Evolutionary conservation across 2,888 invertebrate genomes (phyloP).

Genomic region (Xestia sexstrigata): DNA sequence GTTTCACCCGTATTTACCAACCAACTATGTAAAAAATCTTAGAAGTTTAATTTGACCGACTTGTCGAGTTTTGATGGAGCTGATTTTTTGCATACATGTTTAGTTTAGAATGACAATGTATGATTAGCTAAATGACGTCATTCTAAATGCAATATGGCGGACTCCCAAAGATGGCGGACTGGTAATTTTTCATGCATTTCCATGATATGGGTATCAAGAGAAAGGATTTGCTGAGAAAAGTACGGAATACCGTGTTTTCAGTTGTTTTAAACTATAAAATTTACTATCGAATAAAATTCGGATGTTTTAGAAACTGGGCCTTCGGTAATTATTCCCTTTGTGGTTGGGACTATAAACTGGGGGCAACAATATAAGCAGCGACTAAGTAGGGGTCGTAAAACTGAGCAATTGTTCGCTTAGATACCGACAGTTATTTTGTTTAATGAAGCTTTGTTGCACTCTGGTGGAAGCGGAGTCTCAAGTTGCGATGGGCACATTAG

Average conservation of each 20-base stretch:
- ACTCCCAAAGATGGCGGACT: background rate
- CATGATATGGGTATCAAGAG: background rate
- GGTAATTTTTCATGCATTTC: too few species aligned
- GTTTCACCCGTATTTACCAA: too few species aligned
- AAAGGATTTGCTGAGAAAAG: background rate
- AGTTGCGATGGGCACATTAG: background rate
- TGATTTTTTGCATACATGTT: too few species aligned
- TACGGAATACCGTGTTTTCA: background rate
- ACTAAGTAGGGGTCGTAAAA: slow-evolving; percentile 68
- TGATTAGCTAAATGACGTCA: too few species aligned
- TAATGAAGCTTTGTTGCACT: slow-evolving; percentile 51
- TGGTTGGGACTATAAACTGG: slow-evolving; percentile 61
- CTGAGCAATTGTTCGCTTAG: slow-evolving; percentile 53
- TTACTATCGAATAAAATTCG: background rate
- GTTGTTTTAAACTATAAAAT: background rate
- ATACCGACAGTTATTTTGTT: slow-evolving; percentile 43
- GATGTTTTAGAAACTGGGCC: background rate
- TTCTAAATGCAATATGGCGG: too few species aligned
- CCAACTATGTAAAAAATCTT: too few species aligned
- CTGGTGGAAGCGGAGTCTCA: background rate
- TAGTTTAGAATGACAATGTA: too few species aligned
- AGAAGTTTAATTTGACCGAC: too few species aligned
- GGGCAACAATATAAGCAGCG: slow-evolving; percentile 70
- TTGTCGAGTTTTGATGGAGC: too few species aligned
- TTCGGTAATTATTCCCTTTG: slow-evolving; percentile 7